A percentile compares a stretch with the other conserved stretches of the same genome.
Conservation (phyloP, 2,113 vertebrate species). For the Eonycteris spelaea region DNA sequence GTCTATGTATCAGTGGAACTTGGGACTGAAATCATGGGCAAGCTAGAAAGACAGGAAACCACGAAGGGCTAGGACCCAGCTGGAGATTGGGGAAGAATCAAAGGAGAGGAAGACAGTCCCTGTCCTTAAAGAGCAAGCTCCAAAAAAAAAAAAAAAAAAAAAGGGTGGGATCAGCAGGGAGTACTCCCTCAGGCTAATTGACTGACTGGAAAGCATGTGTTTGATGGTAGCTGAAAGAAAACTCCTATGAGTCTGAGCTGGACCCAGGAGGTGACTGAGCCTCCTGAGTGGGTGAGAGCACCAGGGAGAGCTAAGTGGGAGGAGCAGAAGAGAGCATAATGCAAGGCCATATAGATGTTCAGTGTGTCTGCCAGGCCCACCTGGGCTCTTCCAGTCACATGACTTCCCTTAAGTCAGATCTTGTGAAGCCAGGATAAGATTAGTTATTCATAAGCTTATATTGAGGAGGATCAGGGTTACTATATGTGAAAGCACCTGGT, state of each 20-base stretch:
- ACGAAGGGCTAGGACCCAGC: accelerated
- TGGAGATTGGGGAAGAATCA: background rate
- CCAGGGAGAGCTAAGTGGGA: background rate
- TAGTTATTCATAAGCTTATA: background rate
- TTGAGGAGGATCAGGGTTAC: background rate
- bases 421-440: background rate
- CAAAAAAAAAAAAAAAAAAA: background rate
- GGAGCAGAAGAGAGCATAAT: no score
- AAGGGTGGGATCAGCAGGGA: background rate
- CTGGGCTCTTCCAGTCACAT: background rate
- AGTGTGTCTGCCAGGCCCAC: background rate
- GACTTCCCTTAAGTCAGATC: background rate
- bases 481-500: background rate
- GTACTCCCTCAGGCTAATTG: background rate
- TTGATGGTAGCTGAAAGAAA: background rate
- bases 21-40: background rate
- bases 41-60: background rate
- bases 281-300: background rate
- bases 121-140: background rate
- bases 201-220: background rate
- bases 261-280: background rate
- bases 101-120: background rate
- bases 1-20: background rate
- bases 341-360: background rate
- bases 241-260: background rate